phyloP scores from a whole-genome alignment of 2,113 vertebrate genomes.

The Tetrao urogallus region DNA sequence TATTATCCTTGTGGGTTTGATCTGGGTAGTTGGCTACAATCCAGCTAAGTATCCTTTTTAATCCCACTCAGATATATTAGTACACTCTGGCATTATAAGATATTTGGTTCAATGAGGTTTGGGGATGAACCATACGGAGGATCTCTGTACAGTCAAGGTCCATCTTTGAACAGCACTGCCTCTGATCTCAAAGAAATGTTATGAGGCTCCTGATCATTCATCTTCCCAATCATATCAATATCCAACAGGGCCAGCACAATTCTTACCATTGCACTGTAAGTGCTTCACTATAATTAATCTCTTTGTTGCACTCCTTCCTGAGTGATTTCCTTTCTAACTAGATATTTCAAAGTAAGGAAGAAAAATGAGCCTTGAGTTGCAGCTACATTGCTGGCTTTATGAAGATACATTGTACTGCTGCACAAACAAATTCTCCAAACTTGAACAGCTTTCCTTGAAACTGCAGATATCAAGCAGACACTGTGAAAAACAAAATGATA shows the following conservation, averaged over 20 bases:
- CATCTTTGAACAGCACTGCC: slow-evolving; percentile 30
- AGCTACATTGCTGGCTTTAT: slow-evolving; percentile 22
- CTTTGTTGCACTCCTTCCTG: slow-evolving; percentile 26
- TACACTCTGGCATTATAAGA: slow-evolving; percentile 2
- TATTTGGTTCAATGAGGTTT: slow-evolving; percentile 1
- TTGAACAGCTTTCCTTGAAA: background rate
- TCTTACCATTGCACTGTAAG: slow-evolving; percentile 3
- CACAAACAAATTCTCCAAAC: slow-evolving; percentile 18
- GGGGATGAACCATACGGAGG: background rate
- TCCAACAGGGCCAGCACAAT: slow-evolving; percentile 46
- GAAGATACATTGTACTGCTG: slow-evolving; percentile 33
- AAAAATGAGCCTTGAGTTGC: slow-evolving; percentile 26
- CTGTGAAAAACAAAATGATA: background rate
- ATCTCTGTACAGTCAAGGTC: background rate
- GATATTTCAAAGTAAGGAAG: slow-evolving; percentile 38
- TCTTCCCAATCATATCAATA: slow-evolving; percentile 42
- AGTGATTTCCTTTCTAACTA: slow-evolving; percentile 52
- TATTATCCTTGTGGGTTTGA: background rate
- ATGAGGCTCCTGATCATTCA: background rate
- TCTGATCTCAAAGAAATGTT: slow-evolving; percentile 40
- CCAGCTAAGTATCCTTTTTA: slow-evolving; percentile 21
- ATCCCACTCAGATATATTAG: background rate
- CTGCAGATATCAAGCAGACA: background rate
- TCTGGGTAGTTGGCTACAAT: background rate
- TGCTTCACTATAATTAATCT: slow-evolving; percentile 45